Evolutionary conservation across 1,140 invertebrate species (phyloP), one percentile per base, ranked within the genome.

Genomic region (Drosophila ercepeae): DNA sequence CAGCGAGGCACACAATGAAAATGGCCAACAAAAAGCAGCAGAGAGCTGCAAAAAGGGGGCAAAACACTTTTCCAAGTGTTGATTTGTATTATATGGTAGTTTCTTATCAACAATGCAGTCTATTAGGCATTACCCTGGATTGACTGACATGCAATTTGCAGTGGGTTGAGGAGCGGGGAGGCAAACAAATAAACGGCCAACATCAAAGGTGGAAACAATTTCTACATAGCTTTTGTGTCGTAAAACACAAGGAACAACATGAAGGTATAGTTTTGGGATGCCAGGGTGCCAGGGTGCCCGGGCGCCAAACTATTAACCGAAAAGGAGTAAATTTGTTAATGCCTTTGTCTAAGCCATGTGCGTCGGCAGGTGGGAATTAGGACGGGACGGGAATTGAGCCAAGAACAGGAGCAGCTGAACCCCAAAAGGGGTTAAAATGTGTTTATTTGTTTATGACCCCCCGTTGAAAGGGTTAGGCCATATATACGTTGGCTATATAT

Each of bases 51-150:
- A 16, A 16, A n/a, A 45, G 48, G 27, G 48, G 27, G 63, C 61
- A 81, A 88, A 86, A 86, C 82, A 88, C 76, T 86, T 86, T 86
- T 79, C 81, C 82, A 86, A 88, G 81, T 86, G 81, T 86, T 86
- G 81, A 86, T 86, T 70, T 86, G 77, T 84, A 82, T 53, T 81
- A 81, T 81, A 81, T 81, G 82, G 68, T 76, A 69, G 67, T 73
- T 81, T 77, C 77, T 86, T 86, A 86, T 88, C 81, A 86, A 86
- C 81, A 81, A 88, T 86, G 76, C 71, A 84, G 81, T 79, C 75
- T 79, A 79, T 79, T 84, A 83, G 78, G 67, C 54, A 72, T 61
- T 49, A 58, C 58, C 58, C 55, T 74, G 58, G 60, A 79, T 64
- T 60, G 65, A 73, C 72, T 72, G 67, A 73, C 81, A 84, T 81